Base-by-base conservation (phyloP, 1,140 invertebrate genomes). In the Meloidogyne chitwoodi region DNA sequence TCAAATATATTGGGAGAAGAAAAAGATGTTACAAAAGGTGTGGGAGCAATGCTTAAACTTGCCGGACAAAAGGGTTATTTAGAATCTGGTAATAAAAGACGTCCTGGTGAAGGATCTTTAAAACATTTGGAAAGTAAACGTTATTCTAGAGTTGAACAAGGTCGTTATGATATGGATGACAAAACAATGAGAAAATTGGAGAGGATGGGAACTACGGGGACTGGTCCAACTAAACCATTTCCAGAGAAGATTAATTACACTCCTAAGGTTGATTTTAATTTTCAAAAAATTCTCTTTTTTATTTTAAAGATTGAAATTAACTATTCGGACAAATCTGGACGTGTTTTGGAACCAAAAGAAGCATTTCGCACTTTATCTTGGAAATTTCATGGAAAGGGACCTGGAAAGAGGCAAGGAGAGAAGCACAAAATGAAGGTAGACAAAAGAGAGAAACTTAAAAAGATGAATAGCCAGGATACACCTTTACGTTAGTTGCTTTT, bases 351-450 rank as follows among this genome's bases (percentile, higher is more conserved):
- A 82, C 91, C 92, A 31, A 99, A 99, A 88, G 96, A 99, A 90
- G 97, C 97, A 22, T 99, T 99, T 88, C 84, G 91, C 6, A 75
- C 38, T 31, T 34, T 84, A 8, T 84, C 82, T 12, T 80, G 77
- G 72, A 84, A 84, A 88, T 99, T 99, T 88, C 97, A 99, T 89
- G 97, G 97, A 26, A 99, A 99, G 90, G 95, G 95, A 22, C 94
- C 95, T 11, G 96, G 96, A 65, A 99, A 99, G 88, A 98, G 97
- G 89, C 99, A 99, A 89, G 91, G 92, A 61, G 97, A 99, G 87
- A 99, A 99, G 88, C 90, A 96, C 84, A 92, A 94, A 88, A 96
- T 96, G 87, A 98, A 99, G 89, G 89, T 91, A 75, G 92, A 96
- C 84, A 95, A 98, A 88, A 94, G 96, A 88, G 92, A 94, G 91